These are phyloP conservation scores for Ornithoptera priamus DNA, from an alignment of 2,888 invertebrate genomes.

Conservation along the genomic window DNA sequence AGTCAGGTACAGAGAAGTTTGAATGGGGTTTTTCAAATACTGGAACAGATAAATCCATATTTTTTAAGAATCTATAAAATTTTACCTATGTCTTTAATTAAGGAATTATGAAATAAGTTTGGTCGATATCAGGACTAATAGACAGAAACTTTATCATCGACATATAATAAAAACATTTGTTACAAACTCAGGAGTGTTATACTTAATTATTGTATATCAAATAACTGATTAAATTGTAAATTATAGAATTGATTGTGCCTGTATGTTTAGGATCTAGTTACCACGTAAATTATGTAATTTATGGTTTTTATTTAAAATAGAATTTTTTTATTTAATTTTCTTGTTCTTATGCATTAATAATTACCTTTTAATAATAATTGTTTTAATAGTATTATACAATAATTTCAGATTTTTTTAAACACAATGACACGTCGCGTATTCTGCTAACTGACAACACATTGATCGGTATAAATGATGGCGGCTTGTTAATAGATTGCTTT, in stretches of 20 bases:
- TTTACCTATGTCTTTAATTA: not conserved
- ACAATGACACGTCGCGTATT: constrained; percentile 28
- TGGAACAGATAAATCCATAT: constrained; percentile 70
- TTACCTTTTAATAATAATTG: not conserved
- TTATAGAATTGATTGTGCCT: not conserved
- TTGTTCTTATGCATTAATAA: not conserved
- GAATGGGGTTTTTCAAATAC: constrained; percentile 84
- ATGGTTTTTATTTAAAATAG: not conserved
- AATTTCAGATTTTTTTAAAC: not conserved
- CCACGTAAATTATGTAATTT: not conserved
- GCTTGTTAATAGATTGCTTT: constrained; percentile 31
- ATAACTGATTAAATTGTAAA: not conserved
- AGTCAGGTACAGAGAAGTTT: constrained; percentile 84
- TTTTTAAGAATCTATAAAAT: constrained; percentile 9
- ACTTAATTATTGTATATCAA: not conserved
- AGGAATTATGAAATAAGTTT: constrained; percentile 10
- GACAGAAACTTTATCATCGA: not conserved
- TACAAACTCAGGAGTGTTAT: not conserved
- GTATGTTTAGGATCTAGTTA: not conserved
- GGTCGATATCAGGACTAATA: constrained; percentile 12
- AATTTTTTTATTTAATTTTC: not conserved
- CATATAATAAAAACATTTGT: not conserved
- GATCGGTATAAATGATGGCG: constrained; percentile 35
- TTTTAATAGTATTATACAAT: not conserved
- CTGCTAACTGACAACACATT: constrained; percentile 1